A percentile compares a stretch with the other conserved stretches of the same genome.
phyloP scores from a whole-genome alignment of 2,888 invertebrate species.

The Cephonodes hylas region DNA sequence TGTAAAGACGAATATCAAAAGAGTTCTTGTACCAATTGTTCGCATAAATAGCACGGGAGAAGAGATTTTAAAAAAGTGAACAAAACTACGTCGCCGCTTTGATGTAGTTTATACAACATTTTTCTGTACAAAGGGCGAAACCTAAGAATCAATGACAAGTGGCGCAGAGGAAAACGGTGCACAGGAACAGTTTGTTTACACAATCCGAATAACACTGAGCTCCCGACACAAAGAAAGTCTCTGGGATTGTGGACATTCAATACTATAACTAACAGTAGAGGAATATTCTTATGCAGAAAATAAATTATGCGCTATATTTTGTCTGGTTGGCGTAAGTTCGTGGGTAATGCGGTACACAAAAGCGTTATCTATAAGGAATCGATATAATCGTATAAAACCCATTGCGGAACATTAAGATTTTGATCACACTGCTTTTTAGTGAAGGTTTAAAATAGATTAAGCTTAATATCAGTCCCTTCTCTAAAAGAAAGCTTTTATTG shows the following conservation, averaged over 20 bases:
- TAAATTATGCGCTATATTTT: neutral
- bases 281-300: neutral
- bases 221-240: constrained; percentile 42
- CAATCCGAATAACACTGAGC: constrained; percentile 36
- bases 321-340: no score
- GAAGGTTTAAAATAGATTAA: no score
- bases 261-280: neutral
- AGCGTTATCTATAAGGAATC: no score
- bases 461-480: no score
- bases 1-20: neutral
- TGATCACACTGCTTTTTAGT: no score
- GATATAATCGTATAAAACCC: no score
- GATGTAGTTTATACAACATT: constrained; percentile 38
- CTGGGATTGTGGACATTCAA: constrained; percentile 45
- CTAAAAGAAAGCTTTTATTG: no score
- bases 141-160: constrained; percentile 30
- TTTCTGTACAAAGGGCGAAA: constrained; percentile 38
- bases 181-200: constrained; percentile 45
- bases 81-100: constrained; percentile 17
- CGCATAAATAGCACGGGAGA: neutral
- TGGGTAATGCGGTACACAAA: no score
- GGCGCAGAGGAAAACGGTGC: constrained; percentile 26
- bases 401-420: no score
- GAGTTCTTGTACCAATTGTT: neutral
- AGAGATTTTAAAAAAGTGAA: constrained; percentile 7